Percentiles rank a stretch among this genome's conserved stretches.
Conservation (phyloP, 2,888 invertebrate genomes). For the Spilarctia lutea region DNA sequence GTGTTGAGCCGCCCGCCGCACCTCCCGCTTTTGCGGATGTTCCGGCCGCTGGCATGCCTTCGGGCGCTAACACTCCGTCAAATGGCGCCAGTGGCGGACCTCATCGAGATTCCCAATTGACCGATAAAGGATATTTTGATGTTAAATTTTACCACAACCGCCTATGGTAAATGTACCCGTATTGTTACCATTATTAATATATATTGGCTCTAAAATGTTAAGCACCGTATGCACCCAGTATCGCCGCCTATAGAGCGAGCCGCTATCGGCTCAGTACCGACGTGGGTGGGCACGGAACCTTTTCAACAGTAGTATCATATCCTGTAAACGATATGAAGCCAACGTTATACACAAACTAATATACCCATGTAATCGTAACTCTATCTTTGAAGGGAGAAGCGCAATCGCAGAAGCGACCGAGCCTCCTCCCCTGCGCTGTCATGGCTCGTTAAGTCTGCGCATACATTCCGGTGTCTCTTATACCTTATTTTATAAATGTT, state of each 20-base stretch:
- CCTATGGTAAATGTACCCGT: constrained; percentile 89
- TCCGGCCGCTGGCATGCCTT: constrained; percentile 18
- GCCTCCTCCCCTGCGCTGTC: not conserved
- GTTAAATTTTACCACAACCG: constrained; percentile 93
- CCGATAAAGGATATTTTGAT: constrained; percentile 90
- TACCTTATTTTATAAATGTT: not conserved
- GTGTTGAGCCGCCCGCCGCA: constrained; percentile 21
- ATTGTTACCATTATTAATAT: constrained; percentile 1
- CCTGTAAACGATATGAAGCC: not conserved
- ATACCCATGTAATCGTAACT: not conserved
- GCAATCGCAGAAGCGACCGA: not conserved
- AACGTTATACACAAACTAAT: not conserved
- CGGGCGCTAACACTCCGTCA: constrained; percentile 20
- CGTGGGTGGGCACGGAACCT: not conserved
- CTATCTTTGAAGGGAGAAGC: not conserved
- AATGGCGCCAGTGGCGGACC: constrained; percentile 49
- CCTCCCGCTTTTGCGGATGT: constrained; percentile 32
- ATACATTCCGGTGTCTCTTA: constrained; percentile 17
- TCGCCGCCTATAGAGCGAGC: not conserved
- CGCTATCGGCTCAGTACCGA: too few species aligned
- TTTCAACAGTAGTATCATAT: not conserved
- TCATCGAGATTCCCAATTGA: constrained; percentile 79
- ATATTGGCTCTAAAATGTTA: not conserved
- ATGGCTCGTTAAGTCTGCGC: constrained; percentile 1
- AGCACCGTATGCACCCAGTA: not conserved